Percentiles rank a stretch among this genome's conserved stretches.
These are phyloP conservation scores for Tigriopus japonicus DNA, from an alignment of 1,140 invertebrate species.

Conservation along the genomic window DNA sequence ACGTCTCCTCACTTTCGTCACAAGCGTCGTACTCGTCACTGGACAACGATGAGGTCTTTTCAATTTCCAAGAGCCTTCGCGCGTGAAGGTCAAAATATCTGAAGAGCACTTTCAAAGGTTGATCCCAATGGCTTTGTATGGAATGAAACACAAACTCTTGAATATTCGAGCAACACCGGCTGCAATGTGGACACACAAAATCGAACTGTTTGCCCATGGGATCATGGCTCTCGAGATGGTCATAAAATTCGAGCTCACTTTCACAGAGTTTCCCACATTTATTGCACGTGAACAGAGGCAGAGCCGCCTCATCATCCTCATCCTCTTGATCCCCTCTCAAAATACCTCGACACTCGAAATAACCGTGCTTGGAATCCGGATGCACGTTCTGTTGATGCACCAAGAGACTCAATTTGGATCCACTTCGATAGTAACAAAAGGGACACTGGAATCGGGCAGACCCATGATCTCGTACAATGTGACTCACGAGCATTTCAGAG, in stretches of 20 bases:
- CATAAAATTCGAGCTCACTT: background rate
- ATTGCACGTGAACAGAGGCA: background rate
- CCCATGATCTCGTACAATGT: background rate
- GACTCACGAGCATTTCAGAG: background rate
- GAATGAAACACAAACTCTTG: no score
- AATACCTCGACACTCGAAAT: background rate
- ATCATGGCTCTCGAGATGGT: background rate
- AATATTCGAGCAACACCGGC: no score
- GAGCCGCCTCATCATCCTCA: background rate
- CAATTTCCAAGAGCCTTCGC: background rate
- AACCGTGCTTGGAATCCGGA: background rate
- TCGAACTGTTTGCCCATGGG: no score
- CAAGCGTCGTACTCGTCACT: no score
- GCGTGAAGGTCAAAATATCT: background rate
- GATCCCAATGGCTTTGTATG: no score
- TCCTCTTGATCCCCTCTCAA: background rate
- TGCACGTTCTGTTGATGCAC: conserved; percentile 3
- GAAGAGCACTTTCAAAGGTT: no score
- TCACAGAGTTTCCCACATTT: background rate
- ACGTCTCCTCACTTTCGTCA: background rate
- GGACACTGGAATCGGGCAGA: background rate
- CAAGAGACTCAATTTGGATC: background rate
- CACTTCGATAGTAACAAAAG: background rate
- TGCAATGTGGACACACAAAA: no score
- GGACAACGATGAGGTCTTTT: background rate